phyloP scores from a whole-genome alignment of 1,140 invertebrate species.

The Drepana arcuata region DNA sequence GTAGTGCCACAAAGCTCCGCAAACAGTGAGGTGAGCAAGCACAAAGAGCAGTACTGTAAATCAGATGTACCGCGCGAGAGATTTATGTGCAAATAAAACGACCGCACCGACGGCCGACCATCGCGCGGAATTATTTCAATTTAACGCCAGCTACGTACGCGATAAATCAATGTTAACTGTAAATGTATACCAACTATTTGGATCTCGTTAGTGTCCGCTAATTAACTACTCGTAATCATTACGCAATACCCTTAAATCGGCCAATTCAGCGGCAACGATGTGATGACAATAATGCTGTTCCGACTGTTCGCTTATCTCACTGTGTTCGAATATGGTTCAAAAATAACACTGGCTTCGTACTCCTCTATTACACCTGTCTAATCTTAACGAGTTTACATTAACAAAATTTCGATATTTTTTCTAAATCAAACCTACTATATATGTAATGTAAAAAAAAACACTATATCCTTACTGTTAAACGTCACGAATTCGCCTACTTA shows the following conservation, averaged over 20 bases:
- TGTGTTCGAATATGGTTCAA: too few species aligned
- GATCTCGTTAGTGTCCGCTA: constrained; percentile 32
- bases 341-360: too few species aligned
- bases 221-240: constrained; percentile 28
- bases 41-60: constrained; percentile 42
- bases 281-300: too few species aligned
- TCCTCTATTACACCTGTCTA: too few species aligned
- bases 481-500: too few species aligned
- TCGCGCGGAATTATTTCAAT: constrained; percentile 46
- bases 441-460: too few species aligned
- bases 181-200: constrained; percentile 23
- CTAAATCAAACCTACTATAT: too few species aligned
- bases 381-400: too few species aligned
- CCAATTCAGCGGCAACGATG: too few species aligned
- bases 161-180: constrained; percentile 28
- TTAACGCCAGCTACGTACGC: constrained; percentile 37
- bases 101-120: constrained; percentile 28
- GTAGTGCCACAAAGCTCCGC: constrained; percentile 19
- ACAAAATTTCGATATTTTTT: too few species aligned
- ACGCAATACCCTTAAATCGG: constrained; percentile 8
- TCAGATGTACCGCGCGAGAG: constrained; percentile 37
- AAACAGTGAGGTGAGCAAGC: constrained; percentile 28
- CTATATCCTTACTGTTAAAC: too few species aligned
- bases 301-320: too few species aligned
- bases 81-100: constrained; percentile 54